phyloP scores from a whole-genome alignment of 2,888 invertebrate species.

The Rapana venosa region DNA sequence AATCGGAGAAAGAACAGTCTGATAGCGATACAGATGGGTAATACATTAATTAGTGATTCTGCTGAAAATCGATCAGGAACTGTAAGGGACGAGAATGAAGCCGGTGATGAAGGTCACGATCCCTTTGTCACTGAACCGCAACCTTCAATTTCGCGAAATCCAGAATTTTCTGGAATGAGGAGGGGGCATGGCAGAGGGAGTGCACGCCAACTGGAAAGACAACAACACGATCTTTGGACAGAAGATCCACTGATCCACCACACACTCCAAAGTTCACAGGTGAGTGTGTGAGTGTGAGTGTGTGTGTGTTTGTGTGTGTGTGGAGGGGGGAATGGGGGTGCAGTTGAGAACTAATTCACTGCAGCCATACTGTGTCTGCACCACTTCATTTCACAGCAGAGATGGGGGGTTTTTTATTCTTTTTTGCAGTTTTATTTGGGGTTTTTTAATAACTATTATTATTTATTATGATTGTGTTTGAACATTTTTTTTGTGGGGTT shows the following conservation, averaged over 20 bases:
- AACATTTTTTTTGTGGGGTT: too few species aligned
- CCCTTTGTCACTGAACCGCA: not conserved
- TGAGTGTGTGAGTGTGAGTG: not conserved
- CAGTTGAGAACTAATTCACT: too few species aligned
- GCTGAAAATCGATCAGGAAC: not conserved
- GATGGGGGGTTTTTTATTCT: too few species aligned
- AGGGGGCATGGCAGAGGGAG: not conserved
- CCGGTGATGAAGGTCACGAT: not conserved
- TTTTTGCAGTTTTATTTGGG: too few species aligned
- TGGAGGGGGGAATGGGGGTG: too few species aligned
- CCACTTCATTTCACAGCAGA: too few species aligned
- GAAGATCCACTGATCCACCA: not conserved
- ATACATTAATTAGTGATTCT: not conserved
- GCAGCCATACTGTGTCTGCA: too few species aligned
- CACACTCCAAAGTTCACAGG: constrained; percentile 6
- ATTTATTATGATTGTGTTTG: too few species aligned
- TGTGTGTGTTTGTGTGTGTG: not conserved
- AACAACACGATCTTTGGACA: not conserved
- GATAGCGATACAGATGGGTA: not conserved
- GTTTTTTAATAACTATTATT: too few species aligned
- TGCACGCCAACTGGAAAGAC: not conserved
- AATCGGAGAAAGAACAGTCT: constrained; percentile 1
- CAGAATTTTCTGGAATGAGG: not conserved
- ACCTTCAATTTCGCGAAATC: not conserved
- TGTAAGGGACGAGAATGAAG: too few species aligned